phyloP scores from a whole-genome alignment of 2,888 invertebrate species.

The Meandrusa payeni region DNA sequence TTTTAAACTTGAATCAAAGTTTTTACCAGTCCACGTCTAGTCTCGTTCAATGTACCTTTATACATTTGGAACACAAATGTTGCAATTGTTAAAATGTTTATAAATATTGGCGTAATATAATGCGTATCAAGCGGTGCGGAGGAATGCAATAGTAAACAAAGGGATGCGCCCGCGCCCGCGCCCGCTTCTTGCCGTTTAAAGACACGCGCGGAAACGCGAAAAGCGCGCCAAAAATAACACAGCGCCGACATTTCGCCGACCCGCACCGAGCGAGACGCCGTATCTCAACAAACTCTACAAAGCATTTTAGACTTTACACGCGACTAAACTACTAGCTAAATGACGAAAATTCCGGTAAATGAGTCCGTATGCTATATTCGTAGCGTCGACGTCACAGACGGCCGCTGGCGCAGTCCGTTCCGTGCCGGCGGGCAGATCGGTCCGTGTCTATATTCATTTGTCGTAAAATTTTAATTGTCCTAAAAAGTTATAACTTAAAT shows the following conservation, averaged over 20 bases:
- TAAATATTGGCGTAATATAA: slow-evolving; percentile 19
- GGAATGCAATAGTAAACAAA: slow-evolving; percentile 54
- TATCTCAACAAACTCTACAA: slow-evolving; percentile 31
- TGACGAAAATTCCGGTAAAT: slow-evolving; percentile 40
- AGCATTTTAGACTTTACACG: slow-evolving; percentile 36
- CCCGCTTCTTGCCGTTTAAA: slow-evolving; percentile 72
- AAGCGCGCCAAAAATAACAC: slow-evolving; percentile 76
- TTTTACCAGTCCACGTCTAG: too few relatives aligned
- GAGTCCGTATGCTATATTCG: slow-evolving; percentile 59
- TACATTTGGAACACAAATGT: too few relatives aligned
- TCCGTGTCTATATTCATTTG: slow-evolving; percentile 38
- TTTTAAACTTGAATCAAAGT: too few relatives aligned
- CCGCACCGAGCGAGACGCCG: slow-evolving; percentile 32
- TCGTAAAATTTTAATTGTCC: neutral
- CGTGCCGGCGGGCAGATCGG: slow-evolving; percentile 59
- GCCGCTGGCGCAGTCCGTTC: slow-evolving; percentile 64
- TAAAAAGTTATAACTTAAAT: neutral
- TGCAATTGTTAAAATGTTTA: slow-evolving; percentile 3
- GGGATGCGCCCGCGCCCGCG: slow-evolving; percentile 35
- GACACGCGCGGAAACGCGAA: slow-evolving; percentile 68
- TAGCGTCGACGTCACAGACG: slow-evolving; percentile 58
- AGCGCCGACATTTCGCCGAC: slow-evolving; percentile 56
- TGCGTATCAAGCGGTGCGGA: slow-evolving; percentile 12
- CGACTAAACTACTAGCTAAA: slow-evolving; percentile 12
- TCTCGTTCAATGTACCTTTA: too few relatives aligned